These are phyloP conservation scores for Crossocerus cetratus DNA, from an alignment of 2,888 invertebrate genomes.

Conservation along the genomic window DNA sequence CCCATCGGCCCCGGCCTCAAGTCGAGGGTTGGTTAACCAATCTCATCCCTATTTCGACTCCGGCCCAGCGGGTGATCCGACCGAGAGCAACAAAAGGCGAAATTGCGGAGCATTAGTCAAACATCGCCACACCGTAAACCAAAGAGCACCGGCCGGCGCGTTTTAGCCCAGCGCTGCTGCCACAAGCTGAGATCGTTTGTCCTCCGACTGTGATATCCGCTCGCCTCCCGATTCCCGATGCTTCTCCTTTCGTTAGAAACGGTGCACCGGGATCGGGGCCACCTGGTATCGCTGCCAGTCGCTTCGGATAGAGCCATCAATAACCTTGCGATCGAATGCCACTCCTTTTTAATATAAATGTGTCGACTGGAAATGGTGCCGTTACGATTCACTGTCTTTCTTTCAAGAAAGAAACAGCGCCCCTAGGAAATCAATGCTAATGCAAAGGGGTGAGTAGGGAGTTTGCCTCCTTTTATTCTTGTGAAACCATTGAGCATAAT, in stretches of 20 bases:
- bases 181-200: conserved; percentile 12
- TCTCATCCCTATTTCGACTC: conserved; percentile 38
- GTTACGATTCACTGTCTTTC: too few species aligned
- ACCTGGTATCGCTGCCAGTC: conserved; percentile 51
- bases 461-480: too few species aligned
- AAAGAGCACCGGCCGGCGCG: conserved; percentile 33
- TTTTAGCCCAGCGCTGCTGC: conserved; percentile 1
- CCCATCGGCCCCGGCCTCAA: conserved; percentile 38
- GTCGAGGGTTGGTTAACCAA: conserved; percentile 60
- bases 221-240: conserved; percentile 40
- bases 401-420: too few species aligned
- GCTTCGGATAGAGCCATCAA: conserved; percentile 65
- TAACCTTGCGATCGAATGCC: conserved; percentile 57
- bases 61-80: conserved; percentile 52
- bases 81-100: conserved; percentile 59
- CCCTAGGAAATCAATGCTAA: too few species aligned
- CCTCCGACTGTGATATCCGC: conserved; percentile 12
- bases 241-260: conserved; percentile 48
- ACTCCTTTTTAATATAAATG: conserved; percentile 26
- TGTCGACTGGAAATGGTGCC: not conserved
- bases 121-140: conserved; percentile 65
- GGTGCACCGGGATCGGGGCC: conserved; percentile 50
- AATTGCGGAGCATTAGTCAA: conserved; percentile 68
- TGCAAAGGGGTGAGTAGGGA: too few species aligned
- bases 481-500: too few species aligned